Percentiles rank a stretch among this genome's conserved stretches.
Evolutionary conservation across 2,888 invertebrate species (phyloP).

Genomic region (Gisinianus flammeolus): DNA sequence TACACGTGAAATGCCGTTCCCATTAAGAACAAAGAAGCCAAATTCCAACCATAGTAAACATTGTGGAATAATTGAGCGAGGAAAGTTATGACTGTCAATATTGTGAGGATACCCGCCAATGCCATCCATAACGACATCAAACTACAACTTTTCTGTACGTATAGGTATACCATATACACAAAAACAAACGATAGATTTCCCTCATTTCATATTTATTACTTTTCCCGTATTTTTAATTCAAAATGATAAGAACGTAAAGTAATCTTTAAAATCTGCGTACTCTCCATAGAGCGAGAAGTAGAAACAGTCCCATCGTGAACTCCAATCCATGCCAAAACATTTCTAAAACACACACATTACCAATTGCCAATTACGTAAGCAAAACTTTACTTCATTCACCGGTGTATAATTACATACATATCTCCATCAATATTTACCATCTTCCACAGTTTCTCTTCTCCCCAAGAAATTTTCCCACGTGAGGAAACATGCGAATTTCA

Average conservation of each 20-base stretch:
- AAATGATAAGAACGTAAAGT: background rate
- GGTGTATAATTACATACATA: too few relatives aligned
- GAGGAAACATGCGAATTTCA: too few relatives aligned
- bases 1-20: background rate
- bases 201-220: too few relatives aligned
- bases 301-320: background rate
- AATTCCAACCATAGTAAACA: background rate
- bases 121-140: background rate
- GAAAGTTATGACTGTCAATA: background rate
- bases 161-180: too few relatives aligned
- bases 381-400: too few relatives aligned
- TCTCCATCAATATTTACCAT: too few relatives aligned
- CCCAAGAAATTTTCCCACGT: too few relatives aligned
- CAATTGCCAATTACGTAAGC: too few relatives aligned
- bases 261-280: background rate
- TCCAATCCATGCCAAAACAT: background rate
- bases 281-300: background rate
- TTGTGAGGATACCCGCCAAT: background rate
- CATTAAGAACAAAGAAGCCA: background rate
- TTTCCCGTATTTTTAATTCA: too few relatives aligned
- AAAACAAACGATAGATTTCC: too few relatives aligned
- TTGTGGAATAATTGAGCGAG: background rate
- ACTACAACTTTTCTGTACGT: background rate
- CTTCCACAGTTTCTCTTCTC: too few relatives aligned
- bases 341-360: background rate